Conservation (phyloP, 2,113 vertebrate genomes). For the Syrrhaptes paradoxus region DNA sequence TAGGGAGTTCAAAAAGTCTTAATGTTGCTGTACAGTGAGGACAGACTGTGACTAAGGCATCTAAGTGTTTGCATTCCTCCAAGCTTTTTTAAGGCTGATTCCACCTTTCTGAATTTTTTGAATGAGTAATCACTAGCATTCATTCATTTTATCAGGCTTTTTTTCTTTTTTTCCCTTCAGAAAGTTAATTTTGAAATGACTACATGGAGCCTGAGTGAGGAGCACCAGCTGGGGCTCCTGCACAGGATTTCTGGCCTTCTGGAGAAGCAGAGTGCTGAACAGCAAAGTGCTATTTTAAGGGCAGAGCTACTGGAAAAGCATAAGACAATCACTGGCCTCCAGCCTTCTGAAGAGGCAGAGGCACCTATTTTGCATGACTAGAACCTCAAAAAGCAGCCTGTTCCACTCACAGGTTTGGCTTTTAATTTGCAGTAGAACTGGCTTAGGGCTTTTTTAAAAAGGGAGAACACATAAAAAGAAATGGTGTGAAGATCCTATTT, state of each 20-base stretch:
- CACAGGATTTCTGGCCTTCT: background rate
- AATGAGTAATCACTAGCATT: background rate
- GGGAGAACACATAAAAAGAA: background rate
- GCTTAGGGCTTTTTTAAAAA: background rate
- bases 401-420: background rate
- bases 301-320: background rate
- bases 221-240: background rate
- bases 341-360: background rate
- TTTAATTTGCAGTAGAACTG: background rate
- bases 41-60: background rate
- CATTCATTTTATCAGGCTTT: background rate
- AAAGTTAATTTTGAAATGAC: background rate
- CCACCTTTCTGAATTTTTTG: background rate
- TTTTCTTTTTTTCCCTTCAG: background rate
- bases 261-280: background rate
- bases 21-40: background rate
- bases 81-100: background rate
- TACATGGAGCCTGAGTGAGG: background rate
- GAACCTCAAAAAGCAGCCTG: background rate
- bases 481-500: background rate
- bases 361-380: background rate
- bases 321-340: background rate
- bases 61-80: background rate
- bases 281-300: background rate
- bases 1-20: background rate